Conservation (phyloP, 2,113 vertebrate genomes). For the Orycteropus afer region DNA sequence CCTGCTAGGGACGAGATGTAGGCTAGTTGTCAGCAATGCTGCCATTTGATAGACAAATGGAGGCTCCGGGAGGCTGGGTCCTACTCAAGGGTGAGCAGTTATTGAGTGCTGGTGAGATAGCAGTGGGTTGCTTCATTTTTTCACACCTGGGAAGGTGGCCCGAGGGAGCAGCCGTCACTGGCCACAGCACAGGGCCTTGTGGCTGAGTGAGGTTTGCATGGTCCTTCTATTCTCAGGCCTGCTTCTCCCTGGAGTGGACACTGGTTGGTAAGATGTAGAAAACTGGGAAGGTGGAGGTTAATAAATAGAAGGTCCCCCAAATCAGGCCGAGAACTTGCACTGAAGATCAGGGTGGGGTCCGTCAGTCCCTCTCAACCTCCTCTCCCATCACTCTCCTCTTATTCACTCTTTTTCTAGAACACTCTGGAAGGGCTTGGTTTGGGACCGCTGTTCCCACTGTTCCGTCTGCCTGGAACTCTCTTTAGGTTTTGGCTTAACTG, state of each 20-base stretch:
- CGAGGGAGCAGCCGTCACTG: neutral
- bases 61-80: conserved; percentile 4
- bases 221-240: neutral
- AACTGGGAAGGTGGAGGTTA: neutral
- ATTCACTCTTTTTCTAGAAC: neutral
- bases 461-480: neutral
- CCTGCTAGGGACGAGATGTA: neutral
- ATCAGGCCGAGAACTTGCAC: neutral
- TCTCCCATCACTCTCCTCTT: fast-evolving
- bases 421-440: neutral
- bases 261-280: fast-evolving
- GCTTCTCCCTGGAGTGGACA: neutral
- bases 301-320: neutral
- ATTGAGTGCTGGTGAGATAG: neutral
- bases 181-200: fast-evolving
- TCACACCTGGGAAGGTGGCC: neutral
- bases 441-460: neutral
- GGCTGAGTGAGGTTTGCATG: neutral
- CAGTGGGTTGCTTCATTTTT: no score
- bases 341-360: neutral
- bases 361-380: neutral
- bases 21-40: neutral
- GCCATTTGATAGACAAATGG: neutral
- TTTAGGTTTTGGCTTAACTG: neutral
- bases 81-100: neutral